Evolutionary conservation across 2,888 invertebrate genomes (phyloP), one percentile per base, ranked within the genome.

Genomic region (Dicyrtomina minuta): DNA sequence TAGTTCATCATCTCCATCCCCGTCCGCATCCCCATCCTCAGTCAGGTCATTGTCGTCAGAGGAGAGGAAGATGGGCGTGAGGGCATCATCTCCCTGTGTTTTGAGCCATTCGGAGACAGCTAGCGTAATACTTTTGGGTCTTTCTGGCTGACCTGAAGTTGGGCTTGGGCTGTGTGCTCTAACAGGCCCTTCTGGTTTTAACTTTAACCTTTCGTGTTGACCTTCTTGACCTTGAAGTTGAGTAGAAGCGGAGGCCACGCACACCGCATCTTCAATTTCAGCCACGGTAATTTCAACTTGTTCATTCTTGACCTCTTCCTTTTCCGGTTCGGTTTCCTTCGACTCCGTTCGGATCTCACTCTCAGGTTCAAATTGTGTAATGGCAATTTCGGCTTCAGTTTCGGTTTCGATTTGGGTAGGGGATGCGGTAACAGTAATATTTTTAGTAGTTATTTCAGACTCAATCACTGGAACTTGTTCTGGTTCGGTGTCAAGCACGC

Each of bases 81-180:
- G 75, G 27, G 76, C 77, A 71, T 76, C 78, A 60, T 78, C 77
- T 43, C 76, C 76, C 74, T 75, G 75, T 64, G 73, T 75, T 70
- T 77, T 77, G 20, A 77, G 39, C 24, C 78, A 78, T 74, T 77
- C 76, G 10, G 77, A 73, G 41, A 78, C 78, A 22, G 78, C 78
- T 33, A 78, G 71, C 61, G 78, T 78, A 71, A 78, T 77, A 69
- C 77, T 77, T 66, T 74, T 73, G 20, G 78, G 78, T 69, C 77
- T 56, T 49, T 71, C 68, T 0, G 64, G 61, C 27, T 65, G 58
- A 17, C 22, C 3, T 46, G 17, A n/a, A 46, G 3, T 46, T 46
- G 4, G 17, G 12, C 17, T 4, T n/a, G 4, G 46, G 12, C 46
- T 46, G 3, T 46, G n/a, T 6, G 3, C 46, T 46, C 13, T 12